These are phyloP conservation scores for Loris lydekkerianus DNA, from an alignment of 2,797 vertebrate genomes.

Conservation along the genomic window DNA sequence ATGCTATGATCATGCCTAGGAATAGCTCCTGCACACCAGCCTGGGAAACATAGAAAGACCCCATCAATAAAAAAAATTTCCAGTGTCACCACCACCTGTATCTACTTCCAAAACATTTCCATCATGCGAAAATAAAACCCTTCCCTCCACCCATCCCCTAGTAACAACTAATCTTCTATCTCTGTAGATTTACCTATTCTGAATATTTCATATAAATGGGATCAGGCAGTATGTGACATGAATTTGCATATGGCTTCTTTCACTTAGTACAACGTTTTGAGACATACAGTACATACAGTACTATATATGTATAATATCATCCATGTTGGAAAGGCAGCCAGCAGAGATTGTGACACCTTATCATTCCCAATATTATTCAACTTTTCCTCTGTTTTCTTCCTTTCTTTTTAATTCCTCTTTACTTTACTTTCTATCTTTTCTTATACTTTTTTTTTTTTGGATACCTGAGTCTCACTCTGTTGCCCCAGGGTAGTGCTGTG, in stretches of 20 bases:
- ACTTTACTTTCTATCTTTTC: too few species aligned
- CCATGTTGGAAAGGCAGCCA: constrained; percentile 35
- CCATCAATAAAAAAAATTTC: too few species aligned
- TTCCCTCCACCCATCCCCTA: background rate
- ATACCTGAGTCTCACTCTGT: too few species aligned
- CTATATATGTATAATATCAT: background rate
- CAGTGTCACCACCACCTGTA: background rate
- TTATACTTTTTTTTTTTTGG: too few species aligned
- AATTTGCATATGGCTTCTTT: constrained; percentile 54
- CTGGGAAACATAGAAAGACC: too few species aligned
- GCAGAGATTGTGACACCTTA: constrained; percentile 31
- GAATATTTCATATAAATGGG: constrained; percentile 64
- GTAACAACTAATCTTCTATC: constrained; percentile 51
- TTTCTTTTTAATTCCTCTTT: background rate
- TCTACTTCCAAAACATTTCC: constrained; percentile 54
- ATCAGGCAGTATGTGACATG: constrained; percentile 29
- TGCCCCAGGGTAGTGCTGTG: too few species aligned
- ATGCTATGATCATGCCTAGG: too few species aligned
- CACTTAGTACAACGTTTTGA: constrained; percentile 45
- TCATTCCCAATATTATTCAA: constrained; percentile 53
- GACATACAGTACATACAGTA: background rate
- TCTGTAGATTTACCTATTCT: constrained; percentile 56
- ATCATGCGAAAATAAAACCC: constrained; percentile 50
- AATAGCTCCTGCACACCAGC: too few species aligned
- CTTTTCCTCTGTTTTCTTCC: background rate